Evolutionary conservation across 2,888 invertebrate genomes (phyloP), one percentile per base, ranked within the genome.

Genomic region (Endotricha flammealis): DNA sequence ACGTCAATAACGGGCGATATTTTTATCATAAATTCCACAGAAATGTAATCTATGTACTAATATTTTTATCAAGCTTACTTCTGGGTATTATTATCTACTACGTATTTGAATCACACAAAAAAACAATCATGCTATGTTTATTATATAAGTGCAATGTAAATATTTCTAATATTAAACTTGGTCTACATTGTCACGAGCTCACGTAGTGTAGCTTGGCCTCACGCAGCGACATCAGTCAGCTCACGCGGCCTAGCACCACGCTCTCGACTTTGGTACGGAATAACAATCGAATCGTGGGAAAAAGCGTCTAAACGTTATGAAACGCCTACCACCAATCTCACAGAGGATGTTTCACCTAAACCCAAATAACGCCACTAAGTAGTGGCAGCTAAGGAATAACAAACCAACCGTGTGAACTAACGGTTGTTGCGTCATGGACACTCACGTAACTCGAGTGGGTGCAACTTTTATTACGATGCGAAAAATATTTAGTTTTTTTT

Each of bases 241-340:
- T 29, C 38, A 32, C 35, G 39, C 68, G 66, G 55, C 66, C 67
- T 67, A 74, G 79, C 78, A 77, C 72, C 67, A 64, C 63, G 64
- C 59, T 58, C 58, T 53, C 61, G 46, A 34, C 50, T 66, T 65
- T 56, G 62, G 57, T 58, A 58, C 66, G 49, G 76, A 78, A 80
- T 77, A 79, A 82, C 79, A 85, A 85, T 80, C 59, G 63, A 60
- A 61, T 64, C 82, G 81, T 85, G 83, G 75, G 83, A 83, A 83
- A 69, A 47, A 45, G 58, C 56, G 52, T 54, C 57, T 67, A 69
- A 76, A 65, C 67, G 61, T 76, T 75, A 76, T 71, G 71, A 76
- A 78, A 75, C 68, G 50, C 57, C 62, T 61, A 65, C 63, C 57
- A 58, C 60, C 57, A 56, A 57, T 60, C 44, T 41, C 36, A 46